phyloP scores from a whole-genome alignment of 2,888 invertebrate species.

The Napeogenes sylphis region DNA sequence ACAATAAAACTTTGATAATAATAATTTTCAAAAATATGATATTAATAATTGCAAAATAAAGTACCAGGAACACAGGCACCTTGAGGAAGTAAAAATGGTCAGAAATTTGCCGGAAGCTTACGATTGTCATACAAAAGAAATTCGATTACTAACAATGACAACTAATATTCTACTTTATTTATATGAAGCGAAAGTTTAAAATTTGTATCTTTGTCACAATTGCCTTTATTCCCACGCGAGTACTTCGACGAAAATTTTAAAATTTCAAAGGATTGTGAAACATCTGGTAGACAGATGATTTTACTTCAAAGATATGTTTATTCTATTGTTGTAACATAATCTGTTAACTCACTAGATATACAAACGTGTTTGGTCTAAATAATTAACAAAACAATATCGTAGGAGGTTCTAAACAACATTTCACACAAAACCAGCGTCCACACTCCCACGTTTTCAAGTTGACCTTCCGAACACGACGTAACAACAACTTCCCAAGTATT shows the following conservation, averaged over 20 bases:
- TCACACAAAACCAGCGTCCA: too few species aligned
- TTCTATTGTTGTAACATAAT: background rate
- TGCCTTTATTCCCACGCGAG: slow-evolving; percentile 40
- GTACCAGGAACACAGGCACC: slow-evolving; percentile 25
- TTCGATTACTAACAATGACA: background rate
- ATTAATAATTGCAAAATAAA: slow-evolving; percentile 5
- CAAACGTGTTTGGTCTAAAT: slow-evolving; percentile 7
- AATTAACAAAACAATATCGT: background rate
- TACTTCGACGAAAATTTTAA: slow-evolving; percentile 38
- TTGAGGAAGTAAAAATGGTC: slow-evolving; percentile 24
- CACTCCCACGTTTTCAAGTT: too few species aligned
- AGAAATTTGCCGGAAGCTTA: slow-evolving; percentile 38
- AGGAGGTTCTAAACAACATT: too few species aligned
- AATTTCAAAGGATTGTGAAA: slow-evolving; percentile 40
- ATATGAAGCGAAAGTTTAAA: slow-evolving; percentile 15
- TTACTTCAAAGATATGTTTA: slow-evolving; percentile 19
- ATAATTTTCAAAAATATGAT: background rate
- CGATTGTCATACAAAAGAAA: slow-evolving; percentile 35
- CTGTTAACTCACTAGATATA: slow-evolving; percentile 18
- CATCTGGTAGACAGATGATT: slow-evolving; percentile 40
- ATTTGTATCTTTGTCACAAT: slow-evolving; percentile 23
- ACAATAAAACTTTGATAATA: too few species aligned
- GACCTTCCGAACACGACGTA: too few species aligned
- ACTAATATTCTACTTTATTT: slow-evolving; percentile 26
- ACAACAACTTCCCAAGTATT: too few species aligned